Evolutionary conservation across 2,797 vertebrate genomes (phyloP), one percentile per base, ranked within the genome.

Genomic region (Microcaecilia unicolor): DNA sequence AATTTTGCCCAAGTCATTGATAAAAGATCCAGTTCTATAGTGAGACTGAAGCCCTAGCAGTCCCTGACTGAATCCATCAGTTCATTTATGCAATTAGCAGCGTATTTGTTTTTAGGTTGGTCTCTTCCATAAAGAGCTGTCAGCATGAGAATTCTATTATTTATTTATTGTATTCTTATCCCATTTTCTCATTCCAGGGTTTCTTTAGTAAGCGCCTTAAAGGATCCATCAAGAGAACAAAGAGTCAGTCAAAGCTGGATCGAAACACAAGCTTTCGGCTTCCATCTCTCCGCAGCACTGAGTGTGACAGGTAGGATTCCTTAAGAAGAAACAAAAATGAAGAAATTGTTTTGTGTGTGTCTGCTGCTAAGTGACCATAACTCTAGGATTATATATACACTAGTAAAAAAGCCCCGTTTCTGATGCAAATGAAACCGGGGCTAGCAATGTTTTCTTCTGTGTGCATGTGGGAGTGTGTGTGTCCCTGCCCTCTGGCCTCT

Each of bases 181-280:
- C n/a, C n/a, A 37, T 9, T 25, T 61, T 78, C 54, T 66, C 22
- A 1, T 69, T 72, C 31, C 50, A 98, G 95, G 91, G 91, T 4
- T 98, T 98, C 64, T 93, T 98, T 81, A 96, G 93, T 51, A 97
- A 93, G 65, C 88, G 93, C 28, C 84, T 98, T 35, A 98, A 97
- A 78, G 91, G 94, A 12, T 98, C 95, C 56, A 96, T 98, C 72
- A 98, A 98, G 73, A 88, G 95, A 61, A 95, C 91, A 3, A 96
- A 93, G 79, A 98, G 94, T 59, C 94, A 97, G 22, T 93, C 89
- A 27, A 98, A 97, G 32, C 72, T 97, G 70, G 94, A 98, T 74
- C 74, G 94, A 32, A 94, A 89, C 58, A 83, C 89, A 4, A 97
- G 93, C 38, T 92, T 98, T 62, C 87, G 87, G 17, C 86, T 97